Evolutionary conservation across 2,113 vertebrate species (phyloP).

Genomic region (Myodes glareolus): DNA sequence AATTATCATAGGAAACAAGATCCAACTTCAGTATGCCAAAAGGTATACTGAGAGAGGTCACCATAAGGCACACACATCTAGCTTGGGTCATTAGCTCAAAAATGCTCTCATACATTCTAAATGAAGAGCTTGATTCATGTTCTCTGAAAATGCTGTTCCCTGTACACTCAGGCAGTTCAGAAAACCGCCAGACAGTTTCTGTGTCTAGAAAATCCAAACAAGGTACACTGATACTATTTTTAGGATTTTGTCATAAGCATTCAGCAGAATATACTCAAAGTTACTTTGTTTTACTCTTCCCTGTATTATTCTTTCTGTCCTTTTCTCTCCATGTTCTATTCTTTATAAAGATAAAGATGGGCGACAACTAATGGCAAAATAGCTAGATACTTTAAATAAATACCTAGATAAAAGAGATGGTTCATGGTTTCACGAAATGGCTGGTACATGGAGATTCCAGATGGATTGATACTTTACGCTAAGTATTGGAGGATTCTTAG

Average conservation of each 20-base stretch:
- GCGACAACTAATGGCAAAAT: background rate
- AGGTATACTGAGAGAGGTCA: background rate
- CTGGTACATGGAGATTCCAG: background rate
- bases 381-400: slow-evolving; percentile 29
- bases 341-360: background rate
- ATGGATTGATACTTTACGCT: slow-evolving; percentile 11
- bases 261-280: slow-evolving; percentile 10
- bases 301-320: background rate
- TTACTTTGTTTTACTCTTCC: slow-evolving; percentile 14
- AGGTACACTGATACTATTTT: background rate
- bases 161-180: background rate
- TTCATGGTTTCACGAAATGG: slow-evolving; percentile 21
- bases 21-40: background rate
- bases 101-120: background rate
- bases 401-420: slow-evolving; percentile 5
- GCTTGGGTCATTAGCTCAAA: background rate
- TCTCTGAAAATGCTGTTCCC: background rate
- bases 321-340: background rate
- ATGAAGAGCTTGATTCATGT: background rate
- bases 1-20: slow-evolving; percentile 46
- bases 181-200: background rate
- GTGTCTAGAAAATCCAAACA: slow-evolving; percentile 5
- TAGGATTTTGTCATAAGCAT: background rate
- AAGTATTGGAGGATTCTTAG: background rate
- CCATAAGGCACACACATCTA: background rate